Base-by-base conservation (phyloP, 2,888 invertebrate species). In the Diaperis boleti region DNA sequence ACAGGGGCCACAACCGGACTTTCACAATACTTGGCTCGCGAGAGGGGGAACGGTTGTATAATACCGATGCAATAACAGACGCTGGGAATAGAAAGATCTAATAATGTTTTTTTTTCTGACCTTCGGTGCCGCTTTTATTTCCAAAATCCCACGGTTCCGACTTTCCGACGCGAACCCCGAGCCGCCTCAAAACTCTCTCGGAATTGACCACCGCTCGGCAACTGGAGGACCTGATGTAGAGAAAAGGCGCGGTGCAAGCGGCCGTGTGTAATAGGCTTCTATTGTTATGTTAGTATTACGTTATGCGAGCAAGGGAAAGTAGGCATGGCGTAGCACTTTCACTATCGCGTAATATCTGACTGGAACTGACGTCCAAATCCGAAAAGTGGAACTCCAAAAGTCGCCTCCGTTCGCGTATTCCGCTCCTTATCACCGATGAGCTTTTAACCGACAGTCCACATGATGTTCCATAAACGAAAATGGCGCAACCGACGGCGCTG, bases 221-320 rank as follows among this genome's bases (percentile, higher is more conserved):
- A 42, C 42, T 42, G 20, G 20, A n/a, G 15, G 15, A n/a, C 10
- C n/a, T n/a, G n/a, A 22, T 3, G 6, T n/a, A 42, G 20, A 42
- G 17, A 42, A 17, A 17, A 42, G 26, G 42, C 42, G 18, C 37
- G 18, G 42, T 11, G 31, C 41, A 39, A 60, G 50, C 60, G 60
- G 26, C 42, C 60, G 33, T 29, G 39, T 39, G 68, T 64, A 69
- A 69, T 67, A 64, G n/a, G 47, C 29, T 26, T 29, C 74, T 73
- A 78, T 79, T 79, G 80, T 79, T 79, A 74, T 79, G 76, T 77
- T 78, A 76, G 74, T 73, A 74, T 77, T 78, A 77, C 76, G 77
- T 79, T 78, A 79, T 76, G 73, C 75, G 76, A 78, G 73, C 78
- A 76, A 79, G 80, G 78, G 81, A 81, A 81, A 81, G 81, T 81